Base-by-base conservation (phyloP, 2,113 vertebrate species). In the Geococcyx californianus region DNA sequence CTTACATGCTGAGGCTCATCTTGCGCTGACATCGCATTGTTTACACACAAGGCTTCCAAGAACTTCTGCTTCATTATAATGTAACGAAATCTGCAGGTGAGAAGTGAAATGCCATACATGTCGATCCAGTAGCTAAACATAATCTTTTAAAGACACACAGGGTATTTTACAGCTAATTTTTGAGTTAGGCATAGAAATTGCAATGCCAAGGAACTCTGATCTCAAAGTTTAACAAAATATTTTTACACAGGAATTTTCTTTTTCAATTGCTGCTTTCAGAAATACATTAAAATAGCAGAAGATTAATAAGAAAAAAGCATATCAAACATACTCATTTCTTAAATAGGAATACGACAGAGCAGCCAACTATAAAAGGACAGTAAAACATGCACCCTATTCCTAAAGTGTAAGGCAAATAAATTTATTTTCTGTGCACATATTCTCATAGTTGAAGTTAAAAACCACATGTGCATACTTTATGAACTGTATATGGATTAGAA, bases 1-100 rank as follows among this genome's bases (percentile, higher is more conserved):
- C 99, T 99, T 98, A 99, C 99, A 91, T 99, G 99, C 81, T 99
- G 98, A 93, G 99, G 99, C 62, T 99, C 99, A 95, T 99, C 98
- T 78, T 98, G 98, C 34, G 99, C 98, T 93, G 99, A 99, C 98
- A 99, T 99, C 9, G 99, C 99, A 49, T 99, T 99, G 97, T 99
- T 99, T 89, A 99, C 99, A 98, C 99, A 99, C 34, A 99, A 98
- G 55, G 99, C 99, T 97, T 99, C 99, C 94, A 99, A 97, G 97
- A 99, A 99, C 96, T 99, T 99, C 98, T 99, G 99, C 97, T 99
- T 99, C 95, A 99, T 97, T 79, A 99, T 98, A 89, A 99, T 99
- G 95, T 99, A 99, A 52, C 98, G 99, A 97, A 99, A 99, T 87
- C 99, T 99, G 97, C 70, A 87, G 90, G 90, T 40, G 91, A 97